Evolutionary conservation across 2,113 vertebrate species (phyloP).

Genomic region (Pholis gunnellus): DNA sequence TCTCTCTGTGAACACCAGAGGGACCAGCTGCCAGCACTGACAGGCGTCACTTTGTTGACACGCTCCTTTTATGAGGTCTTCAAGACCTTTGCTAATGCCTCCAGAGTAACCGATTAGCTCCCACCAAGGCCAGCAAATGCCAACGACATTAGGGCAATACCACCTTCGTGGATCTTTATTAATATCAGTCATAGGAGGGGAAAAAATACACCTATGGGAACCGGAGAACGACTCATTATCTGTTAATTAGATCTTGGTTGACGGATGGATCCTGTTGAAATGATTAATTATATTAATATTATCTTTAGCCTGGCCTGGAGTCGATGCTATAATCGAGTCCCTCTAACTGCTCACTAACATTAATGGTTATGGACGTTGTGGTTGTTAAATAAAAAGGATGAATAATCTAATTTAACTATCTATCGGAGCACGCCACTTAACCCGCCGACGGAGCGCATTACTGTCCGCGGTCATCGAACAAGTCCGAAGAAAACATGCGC

Average conservation of each 20-base stretch:
- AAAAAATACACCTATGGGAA: neutral
- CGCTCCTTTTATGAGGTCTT: constrained; percentile 41
- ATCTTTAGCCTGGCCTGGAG: constrained; percentile 15
- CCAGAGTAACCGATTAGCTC: constrained; percentile 42
- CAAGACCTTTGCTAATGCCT: constrained; percentile 46
- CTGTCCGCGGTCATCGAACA: no score
- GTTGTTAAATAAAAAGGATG: neutral
- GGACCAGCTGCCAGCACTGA: constrained; percentile 55
- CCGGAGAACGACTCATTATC: constrained; percentile 38
- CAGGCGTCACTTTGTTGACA: constrained; percentile 54
- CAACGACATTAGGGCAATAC: neutral
- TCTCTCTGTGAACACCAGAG: constrained; percentile 18
- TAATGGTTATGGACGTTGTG: neutral
- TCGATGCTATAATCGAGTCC: constrained; percentile 5
- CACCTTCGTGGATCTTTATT: constrained; percentile 52
- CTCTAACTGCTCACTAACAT: constrained; percentile 1
- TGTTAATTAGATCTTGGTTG: constrained; percentile 59
- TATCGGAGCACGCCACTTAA: neutral
- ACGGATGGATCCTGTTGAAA: constrained; percentile 38
- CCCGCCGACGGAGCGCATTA: no score
- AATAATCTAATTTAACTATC: neutral
- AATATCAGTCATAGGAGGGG: constrained; percentile 22
- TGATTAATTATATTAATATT: constrained; percentile 33
- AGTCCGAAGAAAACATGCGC: no score
- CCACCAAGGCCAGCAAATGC: constrained; percentile 39